Evolutionary conservation across 1,140 invertebrate species (phyloP).

Genomic region (Agrilus planipennis): DNA sequence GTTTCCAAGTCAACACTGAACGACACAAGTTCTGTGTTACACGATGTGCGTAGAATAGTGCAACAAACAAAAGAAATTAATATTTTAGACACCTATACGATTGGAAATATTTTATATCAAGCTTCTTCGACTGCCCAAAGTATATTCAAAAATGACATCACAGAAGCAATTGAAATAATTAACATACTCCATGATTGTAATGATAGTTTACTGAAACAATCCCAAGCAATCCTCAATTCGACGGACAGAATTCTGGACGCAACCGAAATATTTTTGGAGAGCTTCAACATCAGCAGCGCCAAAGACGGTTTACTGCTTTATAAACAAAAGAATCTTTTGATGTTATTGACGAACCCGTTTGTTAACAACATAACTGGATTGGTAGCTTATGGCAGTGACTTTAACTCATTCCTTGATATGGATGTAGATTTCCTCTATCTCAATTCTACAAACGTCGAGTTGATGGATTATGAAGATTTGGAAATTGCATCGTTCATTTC

Average conservation of each 20-base stretch:
- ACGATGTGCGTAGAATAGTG: neutral
- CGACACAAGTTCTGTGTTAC: too few species aligned
- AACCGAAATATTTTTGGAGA: conserved; percentile 13
- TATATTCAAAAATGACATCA: neutral
- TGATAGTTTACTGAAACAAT: conserved; percentile 7
- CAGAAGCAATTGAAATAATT: conserved; percentile 2
- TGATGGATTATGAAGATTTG: conserved; percentile 34
- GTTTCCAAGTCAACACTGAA: neutral
- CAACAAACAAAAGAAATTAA: conserved; percentile 1
- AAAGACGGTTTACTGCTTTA: conserved; percentile 11
- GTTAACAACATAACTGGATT: conserved; percentile 44
- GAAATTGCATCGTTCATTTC: conserved; percentile 43
- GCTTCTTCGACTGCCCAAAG: neutral
- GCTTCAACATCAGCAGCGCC: neutral
- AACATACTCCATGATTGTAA: conserved; percentile 5
- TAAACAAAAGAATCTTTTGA: conserved; percentile 29
- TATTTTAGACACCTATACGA: conserved; percentile 8
- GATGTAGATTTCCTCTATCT: conserved; percentile 33
- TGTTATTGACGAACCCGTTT: conserved; percentile 39
- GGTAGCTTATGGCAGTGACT: conserved; percentile 30
- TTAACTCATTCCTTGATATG: conserved; percentile 33
- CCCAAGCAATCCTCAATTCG: conserved; percentile 13
- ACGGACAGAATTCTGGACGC: conserved; percentile 9
- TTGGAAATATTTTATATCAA: conserved; percentile 1
- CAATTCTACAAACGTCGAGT: conserved; percentile 35